phyloP scores from a whole-genome alignment of 2,797 vertebrate species.

The Ptychadena robeensis region DNA sequence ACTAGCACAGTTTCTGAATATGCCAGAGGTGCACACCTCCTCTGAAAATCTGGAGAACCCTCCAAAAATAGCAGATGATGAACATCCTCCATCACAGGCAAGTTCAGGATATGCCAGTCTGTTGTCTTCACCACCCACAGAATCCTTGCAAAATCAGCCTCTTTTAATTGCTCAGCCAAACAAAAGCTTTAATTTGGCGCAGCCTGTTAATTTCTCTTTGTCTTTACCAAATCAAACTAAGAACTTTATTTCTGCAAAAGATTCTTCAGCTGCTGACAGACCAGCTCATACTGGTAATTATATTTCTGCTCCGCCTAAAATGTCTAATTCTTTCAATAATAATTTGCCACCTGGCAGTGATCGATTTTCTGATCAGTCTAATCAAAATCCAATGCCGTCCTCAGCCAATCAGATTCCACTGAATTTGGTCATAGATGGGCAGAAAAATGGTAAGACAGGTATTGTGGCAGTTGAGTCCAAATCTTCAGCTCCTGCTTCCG shows the following conservation, averaged over 20 bases:
- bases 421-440: slow-evolving; percentile 78
- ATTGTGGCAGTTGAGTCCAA: slow-evolving; percentile 67
- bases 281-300: slow-evolving; percentile 64
- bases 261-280: slow-evolving; percentile 65
- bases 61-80: slow-evolving; percentile 86
- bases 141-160: slow-evolving; percentile 84
- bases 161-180: slow-evolving; percentile 90
- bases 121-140: slow-evolving; percentile 80
- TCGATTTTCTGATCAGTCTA: slow-evolving; percentile 69
- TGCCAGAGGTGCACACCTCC: slow-evolving; percentile 65
- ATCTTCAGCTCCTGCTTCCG: slow-evolving; percentile 66
- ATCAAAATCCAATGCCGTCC: slow-evolving; percentile 63
- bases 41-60: slow-evolving; percentile 96
- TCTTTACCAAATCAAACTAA: slow-evolving; percentile 71
- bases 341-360: slow-evolving; percentile 69
- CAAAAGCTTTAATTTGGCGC: slow-evolving; percentile 83
- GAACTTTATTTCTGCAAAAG: slow-evolving; percentile 74
- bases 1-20: slow-evolving; percentile 65
- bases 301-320: slow-evolving; percentile 66
- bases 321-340: slow-evolving; percentile 69
- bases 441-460: slow-evolving; percentile 68
- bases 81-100: slow-evolving; percentile 79
- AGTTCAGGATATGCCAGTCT: slow-evolving; percentile 90
- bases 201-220: slow-evolving; percentile 73
- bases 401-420: slow-evolving; percentile 71